Evolutionary conservation across 2,113 vertebrate species (phyloP).

Genomic region (Triplophysa dalaica): DNA sequence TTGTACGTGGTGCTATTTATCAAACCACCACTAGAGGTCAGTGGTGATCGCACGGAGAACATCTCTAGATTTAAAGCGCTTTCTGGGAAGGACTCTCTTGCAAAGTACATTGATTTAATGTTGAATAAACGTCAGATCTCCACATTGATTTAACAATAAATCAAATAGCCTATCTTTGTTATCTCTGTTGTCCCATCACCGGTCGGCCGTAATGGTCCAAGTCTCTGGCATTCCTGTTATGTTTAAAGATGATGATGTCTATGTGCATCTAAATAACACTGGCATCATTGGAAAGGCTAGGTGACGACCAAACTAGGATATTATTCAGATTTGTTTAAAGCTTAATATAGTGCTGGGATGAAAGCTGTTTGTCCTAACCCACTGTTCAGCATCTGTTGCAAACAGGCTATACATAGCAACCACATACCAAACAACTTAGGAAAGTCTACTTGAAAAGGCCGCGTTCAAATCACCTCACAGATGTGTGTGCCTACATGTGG

Average conservation of each 20-base stretch:
- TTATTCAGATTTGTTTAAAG: too few relatives aligned
- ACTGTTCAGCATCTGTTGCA: conserved; percentile 20
- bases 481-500: conserved; percentile 50
- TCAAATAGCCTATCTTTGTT: not conserved
- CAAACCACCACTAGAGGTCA: conserved; percentile 56
- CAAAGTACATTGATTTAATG: too few relatives aligned
- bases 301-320: too few relatives aligned
- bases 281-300: too few relatives aligned
- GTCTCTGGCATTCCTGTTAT: not conserved
- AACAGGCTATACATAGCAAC: conserved; percentile 46
- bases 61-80: too few relatives aligned
- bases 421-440: conserved; percentile 65
- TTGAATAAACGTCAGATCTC: too few relatives aligned
- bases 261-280: not conserved
- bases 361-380: conserved; percentile 25
- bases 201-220: not conserved
- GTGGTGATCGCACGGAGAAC: conserved; percentile 3
- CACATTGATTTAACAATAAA: too few relatives aligned
- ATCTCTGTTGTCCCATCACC: not conserved
- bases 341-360: conserved; percentile 39
- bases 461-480: conserved; percentile 47
- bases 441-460: conserved; percentile 52
- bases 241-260: not conserved
- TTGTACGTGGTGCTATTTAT: not conserved
- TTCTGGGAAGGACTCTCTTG: too few relatives aligned